Base-by-base conservation (phyloP, 1,140 invertebrate genomes). In the Cydia strobilella region DNA sequence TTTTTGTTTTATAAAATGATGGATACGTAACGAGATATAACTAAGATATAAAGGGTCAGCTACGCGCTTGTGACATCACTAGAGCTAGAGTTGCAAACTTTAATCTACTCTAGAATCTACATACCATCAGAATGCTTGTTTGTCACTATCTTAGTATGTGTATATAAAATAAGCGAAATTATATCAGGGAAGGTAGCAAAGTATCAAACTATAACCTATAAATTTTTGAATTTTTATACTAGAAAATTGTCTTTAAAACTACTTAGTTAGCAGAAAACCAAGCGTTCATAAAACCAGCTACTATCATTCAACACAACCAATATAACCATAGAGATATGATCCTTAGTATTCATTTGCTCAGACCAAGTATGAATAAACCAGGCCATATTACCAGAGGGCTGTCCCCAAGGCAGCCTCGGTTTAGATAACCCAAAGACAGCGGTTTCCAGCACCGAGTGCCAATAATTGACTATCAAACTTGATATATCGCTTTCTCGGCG, bases 401-500 rank as follows among this genome's bases (percentile, higher is more conserved):
- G 79, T 82, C 77, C 80, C 78, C 75, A 73, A 82, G 80, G 82
- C 74, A 65, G 65, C 75, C 82, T 86, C 80, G 82, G 79, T 77
- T 81, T 74, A 83, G 78, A 88, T 89, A 88, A 86, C 80, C 84
- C 80, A 84, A 80, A 86, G 84, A 84, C 82, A 83, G 81, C 84
- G 82, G 85, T 87, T 86, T 79, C 78, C 75, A 85, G 84, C 77
- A 79, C 82, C 84, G 81, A 88, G 84, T 88, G 85, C 85, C 87
- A 90, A 91, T 91, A 91, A 91, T 90, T 91, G 87, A 91, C 89
- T 88, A 90, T 89, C 88, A 89, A 90, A 90, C 77, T 88, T 91
- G 88, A 91, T 89, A 87, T 89, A 91, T 89, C 82, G 87, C 78
- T 84, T 84, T 84, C 84, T 84, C 78, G 82, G 82, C 80, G 86